Evolutionary conservation across 2,797 vertebrate genomes (phyloP).

Genomic region (Xiphorhynchus erythropygius): DNA sequence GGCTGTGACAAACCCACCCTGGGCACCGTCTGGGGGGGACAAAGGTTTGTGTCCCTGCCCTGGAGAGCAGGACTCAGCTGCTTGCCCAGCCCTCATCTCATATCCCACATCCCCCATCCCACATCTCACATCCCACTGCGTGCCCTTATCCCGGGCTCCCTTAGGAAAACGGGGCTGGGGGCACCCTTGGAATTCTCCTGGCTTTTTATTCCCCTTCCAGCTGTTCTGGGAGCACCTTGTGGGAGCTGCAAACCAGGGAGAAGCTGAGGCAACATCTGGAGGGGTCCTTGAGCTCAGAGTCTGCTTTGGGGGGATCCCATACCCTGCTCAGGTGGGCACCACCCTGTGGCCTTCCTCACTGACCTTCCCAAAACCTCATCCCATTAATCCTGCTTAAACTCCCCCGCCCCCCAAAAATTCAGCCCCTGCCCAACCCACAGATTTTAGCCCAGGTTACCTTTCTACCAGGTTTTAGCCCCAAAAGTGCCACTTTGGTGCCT

Average conservation of each 20-base stretch:
- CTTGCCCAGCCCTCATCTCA: not conserved
- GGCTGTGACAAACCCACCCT: not conserved
- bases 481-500: not conserved
- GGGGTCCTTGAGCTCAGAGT: not conserved
- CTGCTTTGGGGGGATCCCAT: not conserved
- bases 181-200: not conserved
- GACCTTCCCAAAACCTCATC: not conserved
- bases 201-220: not conserved
- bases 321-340: not conserved
- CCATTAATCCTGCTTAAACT: not conserved
- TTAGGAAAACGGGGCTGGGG: not conserved
- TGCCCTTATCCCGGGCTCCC: not conserved
- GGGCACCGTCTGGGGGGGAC: rapidly evolving
- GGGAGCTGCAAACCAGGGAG: not conserved
- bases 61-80: not conserved
- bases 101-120: no score
- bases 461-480: not conserved
- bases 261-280: not conserved
- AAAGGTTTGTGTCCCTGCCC: not conserved
- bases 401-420: no score
- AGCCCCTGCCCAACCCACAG: no score
- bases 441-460: not conserved
- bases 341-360: not conserved
- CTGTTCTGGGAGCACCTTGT: not conserved
- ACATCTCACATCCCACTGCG: not conserved